A percentile compares a stretch with the other conserved stretches of the same genome.
Evolutionary conservation across 2,113 vertebrate species (phyloP).

Genomic region (Nerophis lumbriciformis): DNA sequence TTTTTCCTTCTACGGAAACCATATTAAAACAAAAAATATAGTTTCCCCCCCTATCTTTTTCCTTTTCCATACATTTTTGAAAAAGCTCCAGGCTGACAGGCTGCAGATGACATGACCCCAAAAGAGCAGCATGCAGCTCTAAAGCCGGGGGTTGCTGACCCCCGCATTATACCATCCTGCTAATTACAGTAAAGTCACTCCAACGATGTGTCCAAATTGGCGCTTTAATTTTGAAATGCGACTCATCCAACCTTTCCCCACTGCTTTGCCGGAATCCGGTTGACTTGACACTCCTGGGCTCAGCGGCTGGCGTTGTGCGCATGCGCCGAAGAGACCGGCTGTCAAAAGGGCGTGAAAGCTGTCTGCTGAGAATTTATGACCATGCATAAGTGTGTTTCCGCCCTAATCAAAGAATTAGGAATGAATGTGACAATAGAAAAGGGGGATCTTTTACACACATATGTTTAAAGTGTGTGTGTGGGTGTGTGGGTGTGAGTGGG

Average conservation of each 20-base stretch:
- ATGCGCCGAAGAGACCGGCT: constrained; percentile 53
- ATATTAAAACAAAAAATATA: no score
- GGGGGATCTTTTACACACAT: neutral
- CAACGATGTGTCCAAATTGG: no score
- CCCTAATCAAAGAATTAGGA: neutral
- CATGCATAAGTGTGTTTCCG: neutral
- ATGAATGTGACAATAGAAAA: neutral
- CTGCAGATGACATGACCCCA: no score
- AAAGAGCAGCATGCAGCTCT: no score
- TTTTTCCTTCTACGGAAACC: no score
- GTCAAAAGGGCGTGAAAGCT: constrained; percentile 31
- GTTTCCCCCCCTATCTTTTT: no score
- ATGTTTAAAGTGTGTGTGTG: constrained; percentile 2
- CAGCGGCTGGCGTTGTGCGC: constrained; percentile 32
- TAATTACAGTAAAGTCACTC: no score
- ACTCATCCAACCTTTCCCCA: neutral
- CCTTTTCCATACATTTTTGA: no score
- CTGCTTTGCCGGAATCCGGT: neutral
- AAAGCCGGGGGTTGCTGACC: no score
- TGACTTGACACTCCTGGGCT: neutral
- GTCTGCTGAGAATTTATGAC: constrained; percentile 6
- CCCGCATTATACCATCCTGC: no score
- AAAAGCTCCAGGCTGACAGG: no score
- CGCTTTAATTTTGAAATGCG: constrained; percentile 31
- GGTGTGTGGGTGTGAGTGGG: constrained; percentile 7